Percentiles rank a stretch among this genome's conserved stretches.
These are phyloP conservation scores for Heliconius eleuchia DNA, from an alignment of 1,140 invertebrate species.

Conservation along the genomic window DNA sequence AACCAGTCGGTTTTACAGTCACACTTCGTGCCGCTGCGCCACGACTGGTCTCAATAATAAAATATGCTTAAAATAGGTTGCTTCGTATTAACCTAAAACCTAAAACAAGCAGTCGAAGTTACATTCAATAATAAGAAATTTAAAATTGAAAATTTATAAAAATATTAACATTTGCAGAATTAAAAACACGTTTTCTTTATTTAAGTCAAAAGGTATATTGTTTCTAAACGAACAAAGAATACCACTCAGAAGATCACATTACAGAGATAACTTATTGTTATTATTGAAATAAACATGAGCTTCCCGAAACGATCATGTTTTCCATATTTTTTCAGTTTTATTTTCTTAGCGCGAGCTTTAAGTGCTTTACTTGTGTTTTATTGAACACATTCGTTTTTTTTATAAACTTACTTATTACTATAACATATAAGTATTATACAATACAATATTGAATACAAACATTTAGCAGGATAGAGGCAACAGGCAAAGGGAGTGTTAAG, in stretches of 20 bases:
- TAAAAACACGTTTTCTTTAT: neutral
- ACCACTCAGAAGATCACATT: conserved; percentile 22
- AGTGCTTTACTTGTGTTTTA: conserved; percentile 4
- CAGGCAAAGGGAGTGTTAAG: too few species aligned
- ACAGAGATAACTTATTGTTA: conserved; percentile 24
- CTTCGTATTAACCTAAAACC: too few species aligned
- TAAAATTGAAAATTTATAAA: too few species aligned
- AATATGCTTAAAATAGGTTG: too few species aligned
- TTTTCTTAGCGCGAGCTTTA: neutral
- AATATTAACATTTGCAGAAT: neutral
- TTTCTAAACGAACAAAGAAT: neutral
- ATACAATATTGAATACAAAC: too few species aligned
- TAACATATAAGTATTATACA: too few species aligned
- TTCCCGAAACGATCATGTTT: conserved; percentile 17
- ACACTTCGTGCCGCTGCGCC: too few species aligned
- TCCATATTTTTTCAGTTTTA: conserved; percentile 13
- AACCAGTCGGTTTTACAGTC: too few species aligned
- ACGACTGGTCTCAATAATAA: too few species aligned
- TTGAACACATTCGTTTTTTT: neutral
- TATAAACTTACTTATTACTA: neutral
- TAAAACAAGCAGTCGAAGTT: too few species aligned
- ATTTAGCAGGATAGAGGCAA: too few species aligned
- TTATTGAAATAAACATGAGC: conserved; percentile 25
- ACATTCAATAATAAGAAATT: too few species aligned
- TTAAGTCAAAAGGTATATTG: neutral